Base-by-base conservation (phyloP, 2,113 vertebrate species). In the Hemicordylus capensis region DNA sequence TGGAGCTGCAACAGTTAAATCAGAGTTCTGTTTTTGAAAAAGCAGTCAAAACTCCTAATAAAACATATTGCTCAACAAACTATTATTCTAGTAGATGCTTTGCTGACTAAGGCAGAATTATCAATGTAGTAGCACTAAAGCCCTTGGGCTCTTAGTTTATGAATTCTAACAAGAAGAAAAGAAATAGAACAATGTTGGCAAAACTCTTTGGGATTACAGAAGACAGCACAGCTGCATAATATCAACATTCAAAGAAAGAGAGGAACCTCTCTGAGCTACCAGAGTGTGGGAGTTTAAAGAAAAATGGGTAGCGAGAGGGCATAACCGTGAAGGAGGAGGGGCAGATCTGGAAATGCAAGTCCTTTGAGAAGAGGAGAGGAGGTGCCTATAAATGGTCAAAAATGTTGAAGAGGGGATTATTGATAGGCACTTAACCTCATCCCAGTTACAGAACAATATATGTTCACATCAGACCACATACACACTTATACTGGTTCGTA, bases 211-310 rank as follows among this genome's bases (percentile, higher is more conserved):
- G 74, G 63, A 77, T 85, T 59, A 78, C 31, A 69, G 63, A 69
- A 67, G 73, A 77, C 26, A 85, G 69, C 75, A 77, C 83, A 85
- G 83, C 83, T 85, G 63, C 83, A 69, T 48, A 56, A 77, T 58
- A 63, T 76, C 48, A 70, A 28, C 31, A n/a, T 77, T 34, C 22
- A 58, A 58, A 19, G 19, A 76, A 70, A 56, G 54, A 26, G 15
- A 67, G 48, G 34, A 54, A 66, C 44, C 37, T 26, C 59, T 61
- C 46, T 66, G 9, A 84, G 34, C 56, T 61, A 46, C 39, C n/a
- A 51, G 79, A 20, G 39, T 84, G 61, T 34, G 54, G 17, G 6
- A 77, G 39, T 84, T 84, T 44, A 51, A 26, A 69, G 51, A 69
- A 84, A 4, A 84, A 4, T 42, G 69, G 37, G 74, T 44, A 77